Evolutionary conservation across 2,797 vertebrate genomes (phyloP).

Genomic region (Crypturellus tataupa): DNA sequence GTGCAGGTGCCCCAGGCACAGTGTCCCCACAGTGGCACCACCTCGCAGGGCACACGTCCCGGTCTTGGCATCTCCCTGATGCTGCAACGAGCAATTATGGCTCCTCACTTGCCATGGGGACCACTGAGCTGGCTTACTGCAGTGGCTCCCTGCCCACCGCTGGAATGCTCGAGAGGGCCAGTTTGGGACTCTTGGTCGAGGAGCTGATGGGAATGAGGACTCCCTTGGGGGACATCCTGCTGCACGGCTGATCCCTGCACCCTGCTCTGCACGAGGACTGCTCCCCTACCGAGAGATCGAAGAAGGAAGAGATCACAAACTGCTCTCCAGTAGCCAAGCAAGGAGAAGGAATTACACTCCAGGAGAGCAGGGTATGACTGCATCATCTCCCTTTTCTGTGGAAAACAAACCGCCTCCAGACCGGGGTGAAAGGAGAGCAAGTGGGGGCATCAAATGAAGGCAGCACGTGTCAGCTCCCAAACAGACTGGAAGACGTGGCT

Average conservation of each 20-base stretch:
- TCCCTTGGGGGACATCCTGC: background rate
- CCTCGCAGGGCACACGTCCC: background rate
- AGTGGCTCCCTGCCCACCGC: too few relatives aligned
- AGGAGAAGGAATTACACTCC: background rate
- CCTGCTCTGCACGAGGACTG: rapidly evolving
- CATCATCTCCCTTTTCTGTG: background rate
- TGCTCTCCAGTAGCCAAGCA: background rate
- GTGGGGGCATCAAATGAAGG: background rate
- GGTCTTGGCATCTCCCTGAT: background rate
- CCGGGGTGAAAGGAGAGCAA: background rate
- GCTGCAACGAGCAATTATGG: too few relatives aligned
- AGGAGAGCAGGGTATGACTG: background rate
- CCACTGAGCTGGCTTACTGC: too few relatives aligned
- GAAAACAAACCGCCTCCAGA: background rate
- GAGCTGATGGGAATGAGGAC: background rate
- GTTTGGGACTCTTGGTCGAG: too few relatives aligned
- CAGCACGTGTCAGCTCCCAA: background rate
- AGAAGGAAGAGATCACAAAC: background rate
- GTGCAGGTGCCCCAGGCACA: background rate
- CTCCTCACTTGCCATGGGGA: background rate
- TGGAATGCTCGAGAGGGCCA: too few relatives aligned
- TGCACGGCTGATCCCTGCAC: background rate
- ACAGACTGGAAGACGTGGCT: background rate
- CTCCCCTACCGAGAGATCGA: background rate
- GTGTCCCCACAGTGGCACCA: background rate